phyloP scores from a whole-genome alignment of 37 sponge, comb jelly and placozoan genomes.

The Geodia barretti region DNA sequence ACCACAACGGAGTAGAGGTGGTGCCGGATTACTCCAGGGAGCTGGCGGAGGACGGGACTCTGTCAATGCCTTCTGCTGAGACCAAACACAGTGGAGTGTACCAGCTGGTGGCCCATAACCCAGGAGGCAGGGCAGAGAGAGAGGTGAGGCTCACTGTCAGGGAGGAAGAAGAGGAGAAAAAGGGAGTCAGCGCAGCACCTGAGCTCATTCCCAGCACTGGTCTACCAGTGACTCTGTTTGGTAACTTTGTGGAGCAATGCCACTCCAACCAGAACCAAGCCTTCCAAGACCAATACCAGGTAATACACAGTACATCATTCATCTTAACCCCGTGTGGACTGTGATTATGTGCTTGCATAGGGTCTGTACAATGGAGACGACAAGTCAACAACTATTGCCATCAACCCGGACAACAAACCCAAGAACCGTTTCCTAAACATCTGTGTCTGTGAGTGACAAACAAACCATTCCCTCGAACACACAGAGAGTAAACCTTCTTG shows the following conservation, averaged over 20 bases:
- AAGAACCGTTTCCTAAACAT: slow-evolving; percentile 62
- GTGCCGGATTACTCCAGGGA: slow-evolving; percentile 32
- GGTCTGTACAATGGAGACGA: background rate
- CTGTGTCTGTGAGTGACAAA: background rate
- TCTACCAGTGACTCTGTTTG: slow-evolving; percentile 41
- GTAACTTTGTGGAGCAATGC: slow-evolving; percentile 13
- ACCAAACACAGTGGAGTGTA: slow-evolving; percentile 38
- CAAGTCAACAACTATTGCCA: background rate
- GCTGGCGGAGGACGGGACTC: slow-evolving; percentile 20
- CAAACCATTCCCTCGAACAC: background rate
- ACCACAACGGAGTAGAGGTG: slow-evolving; percentile 12
- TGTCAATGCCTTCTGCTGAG: slow-evolving; percentile 33
- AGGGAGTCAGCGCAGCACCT: background rate
- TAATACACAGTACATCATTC: too few relatives aligned
- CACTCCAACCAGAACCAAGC: slow-evolving; percentile 34
- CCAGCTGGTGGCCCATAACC: slow-evolving; percentile 37
- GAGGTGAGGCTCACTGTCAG: slow-evolving; percentile 23
- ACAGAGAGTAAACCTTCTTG: background rate
- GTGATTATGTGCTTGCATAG: background rate
- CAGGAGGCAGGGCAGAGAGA: slow-evolving; percentile 7
- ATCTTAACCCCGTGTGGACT: too few relatives aligned
- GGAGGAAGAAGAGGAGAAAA: background rate
- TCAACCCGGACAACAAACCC: background rate
- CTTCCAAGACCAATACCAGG: slow-evolving; percentile 31
- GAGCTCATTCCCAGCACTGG: background rate